Evolutionary conservation across 1,140 invertebrate genomes (phyloP).

Genomic region (Dufourea novaeangliae): DNA sequence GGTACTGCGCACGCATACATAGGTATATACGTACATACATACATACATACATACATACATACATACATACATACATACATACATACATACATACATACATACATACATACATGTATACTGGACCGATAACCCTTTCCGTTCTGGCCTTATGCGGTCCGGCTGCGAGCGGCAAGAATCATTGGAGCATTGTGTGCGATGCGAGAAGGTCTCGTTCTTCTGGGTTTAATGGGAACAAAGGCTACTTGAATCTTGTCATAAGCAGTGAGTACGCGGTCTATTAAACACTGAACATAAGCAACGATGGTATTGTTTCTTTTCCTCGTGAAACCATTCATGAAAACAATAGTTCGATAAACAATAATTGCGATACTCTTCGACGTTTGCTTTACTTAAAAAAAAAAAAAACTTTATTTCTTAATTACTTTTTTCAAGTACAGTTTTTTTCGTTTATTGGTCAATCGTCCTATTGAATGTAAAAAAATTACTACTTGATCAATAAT

Average conservation of each 20-base stretch:
- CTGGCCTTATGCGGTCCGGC: no score
- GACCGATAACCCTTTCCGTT: no score
- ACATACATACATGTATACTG: no score
- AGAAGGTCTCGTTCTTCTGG: neutral
- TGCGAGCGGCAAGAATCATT: neutral
- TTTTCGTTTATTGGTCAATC: no score
- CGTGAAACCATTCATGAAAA: neutral
- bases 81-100: no score
- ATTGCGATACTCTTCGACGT: neutral
- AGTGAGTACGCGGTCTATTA: neutral
- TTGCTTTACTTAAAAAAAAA: neutral
- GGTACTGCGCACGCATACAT: no score
- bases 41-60: no score
- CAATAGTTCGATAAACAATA: neutral
- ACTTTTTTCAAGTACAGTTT: neutral
- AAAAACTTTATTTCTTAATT: no score
- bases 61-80: no score
- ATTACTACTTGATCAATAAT: no score
- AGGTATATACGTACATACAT: no score
- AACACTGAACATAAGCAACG: neutral
- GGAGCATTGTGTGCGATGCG: neutral
- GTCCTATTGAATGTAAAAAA: no score
- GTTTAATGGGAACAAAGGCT: neutral
- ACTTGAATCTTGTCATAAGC: neutral
- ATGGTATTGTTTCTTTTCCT: neutral